These are phyloP conservation scores for Aplysina aerophoba DNA, from an alignment of 37 sponge, comb jelly and placozoan species.

Conservation along the genomic window DNA sequence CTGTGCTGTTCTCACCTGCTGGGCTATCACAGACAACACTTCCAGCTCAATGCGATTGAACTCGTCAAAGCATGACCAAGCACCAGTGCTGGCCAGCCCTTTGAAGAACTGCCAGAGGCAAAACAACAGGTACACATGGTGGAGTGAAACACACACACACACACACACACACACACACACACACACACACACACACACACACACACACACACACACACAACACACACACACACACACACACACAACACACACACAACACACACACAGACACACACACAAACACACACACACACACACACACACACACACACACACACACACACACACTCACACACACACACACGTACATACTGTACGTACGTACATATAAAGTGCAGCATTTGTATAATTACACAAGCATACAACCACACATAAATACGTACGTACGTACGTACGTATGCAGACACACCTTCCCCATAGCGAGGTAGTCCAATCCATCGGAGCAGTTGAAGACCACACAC, in stretches of 20 bases:
- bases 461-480: slow-evolving; percentile 99
- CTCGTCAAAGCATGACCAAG: slow-evolving; percentile 99
- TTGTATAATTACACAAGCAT: slow-evolving; percentile 5
- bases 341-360: not conserved
- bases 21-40: slow-evolving; percentile 91
- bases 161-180: not conserved
- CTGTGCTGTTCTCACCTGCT: slow-evolving; percentile 67
- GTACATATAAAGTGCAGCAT: not conserved
- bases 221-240: not conserved
- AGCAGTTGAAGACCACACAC: slow-evolving; percentile 99
- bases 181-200: not conserved
- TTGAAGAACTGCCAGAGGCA: slow-evolving; percentile 93
- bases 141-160: not conserved
- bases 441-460: slow-evolving; percentile 94
- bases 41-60: slow-evolving; percentile 97
- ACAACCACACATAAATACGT: slow-evolving; percentile 3
- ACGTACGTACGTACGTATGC: slow-evolving; percentile 13
- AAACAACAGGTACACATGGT: no score
- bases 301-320: not conserved
- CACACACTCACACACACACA: slow-evolving; percentile 30
- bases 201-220: not conserved
- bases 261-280: not conserved
- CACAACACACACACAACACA: slow-evolving; percentile 1
- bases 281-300: not conserved
- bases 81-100: slow-evolving; percentile 95